Base-by-base conservation (phyloP, 2,113 vertebrate genomes). In the Larimichthys crocea region DNA sequence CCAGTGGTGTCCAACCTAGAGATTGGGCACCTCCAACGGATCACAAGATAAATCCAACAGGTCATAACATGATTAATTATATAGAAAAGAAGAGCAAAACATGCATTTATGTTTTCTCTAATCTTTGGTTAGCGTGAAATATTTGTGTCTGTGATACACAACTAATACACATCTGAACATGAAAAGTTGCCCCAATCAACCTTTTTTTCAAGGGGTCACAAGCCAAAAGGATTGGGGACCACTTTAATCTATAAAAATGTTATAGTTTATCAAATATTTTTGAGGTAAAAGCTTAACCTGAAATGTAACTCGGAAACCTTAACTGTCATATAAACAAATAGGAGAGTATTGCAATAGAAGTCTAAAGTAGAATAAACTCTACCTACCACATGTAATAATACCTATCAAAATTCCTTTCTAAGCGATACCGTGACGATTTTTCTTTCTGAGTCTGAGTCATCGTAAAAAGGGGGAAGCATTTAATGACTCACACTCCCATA, bases 401-500 rank as follows among this genome's bases (percentile, higher is more conserved):
- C 16, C 16, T 11, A 14, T 26, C 6, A 40, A 8, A 31, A 19
- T 22, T 26, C 26, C 46, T 53, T 5, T 11, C 16, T 46, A 35
- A 22, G 12, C 19, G 35, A 24, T 4, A 17, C 12, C 20, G 2
- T 29, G 53, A 17, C 15, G 29, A 31, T 49, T 59, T 78, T 31
- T 71, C 64, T 44, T 48, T 35, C 31, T 72, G 52, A 48, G 73
- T 53, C 64, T 7, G 12, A 22, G 31, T 52, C 9, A 22, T n/a
- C 11, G 2, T 31, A 22, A 48, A 20, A 59, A 44, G 22, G 22
- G 17, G 9, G 35, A 49, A 15, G 66, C 20, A 42, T 84, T 63
- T 10, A 49, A 56, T 73, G 65, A 86, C 71, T 88, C 61, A 84
- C 65, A 24, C 22, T 55, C 26, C 42, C 61, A 24, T 12, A 22